These are phyloP conservation scores for Leucania comma DNA, from an alignment of 2,888 invertebrate genomes.

Conservation along the genomic window DNA sequence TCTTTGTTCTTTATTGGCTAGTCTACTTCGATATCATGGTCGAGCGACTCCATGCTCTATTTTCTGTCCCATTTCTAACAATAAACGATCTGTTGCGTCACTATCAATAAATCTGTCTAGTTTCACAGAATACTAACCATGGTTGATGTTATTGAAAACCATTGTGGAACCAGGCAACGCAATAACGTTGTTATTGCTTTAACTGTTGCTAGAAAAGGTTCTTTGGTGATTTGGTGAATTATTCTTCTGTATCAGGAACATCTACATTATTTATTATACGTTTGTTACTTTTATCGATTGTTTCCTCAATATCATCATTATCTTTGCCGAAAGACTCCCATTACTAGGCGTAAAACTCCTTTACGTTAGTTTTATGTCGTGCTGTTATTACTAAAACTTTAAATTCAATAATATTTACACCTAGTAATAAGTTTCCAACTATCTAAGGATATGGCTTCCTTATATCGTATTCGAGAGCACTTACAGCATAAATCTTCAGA, in stretches of 20 bases:
- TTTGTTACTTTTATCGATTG: not conserved
- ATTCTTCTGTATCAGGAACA: not conserved
- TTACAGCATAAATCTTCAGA: slow-evolving; percentile 38
- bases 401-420: not conserved
- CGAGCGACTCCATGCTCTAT: slow-evolving; percentile 24
- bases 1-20: slow-evolving; percentile 10
- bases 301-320: not conserved
- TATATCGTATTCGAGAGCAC: slow-evolving; percentile 35
- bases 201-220: slow-evolving; percentile 9
- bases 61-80: slow-evolving; percentile 48
- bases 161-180: slow-evolving; percentile 26
- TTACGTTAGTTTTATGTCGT: not conserved
- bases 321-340: not conserved
- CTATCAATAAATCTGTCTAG: slow-evolving; percentile 35
- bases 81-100: slow-evolving; percentile 43
- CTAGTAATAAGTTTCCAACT: slow-evolving; percentile 2
- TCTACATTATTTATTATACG: not conserved
- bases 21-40: slow-evolving; percentile 42
- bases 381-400: not conserved
- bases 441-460: slow-evolving; percentile 17
- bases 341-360: not conserved
- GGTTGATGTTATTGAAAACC: slow-evolving; percentile 41
- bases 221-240: not conserved
- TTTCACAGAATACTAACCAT: slow-evolving; percentile 29
- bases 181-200: slow-evolving; percentile 5